phyloP scores from a whole-genome alignment of 2,888 invertebrate species.

The Eugnorisma glareosa region DNA sequence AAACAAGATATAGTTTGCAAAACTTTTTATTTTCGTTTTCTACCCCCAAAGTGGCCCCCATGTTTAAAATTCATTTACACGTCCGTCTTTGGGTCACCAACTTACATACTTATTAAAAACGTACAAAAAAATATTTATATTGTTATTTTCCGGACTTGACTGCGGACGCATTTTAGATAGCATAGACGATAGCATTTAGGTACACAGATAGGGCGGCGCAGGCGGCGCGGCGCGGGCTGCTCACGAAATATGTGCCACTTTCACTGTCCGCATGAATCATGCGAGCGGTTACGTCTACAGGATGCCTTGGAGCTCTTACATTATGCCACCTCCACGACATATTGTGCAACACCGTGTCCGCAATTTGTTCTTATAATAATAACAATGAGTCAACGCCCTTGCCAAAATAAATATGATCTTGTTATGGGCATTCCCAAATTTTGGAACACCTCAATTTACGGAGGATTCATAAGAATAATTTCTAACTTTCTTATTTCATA shows the following conservation, averaged over 20 bases:
- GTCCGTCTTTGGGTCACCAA: no score
- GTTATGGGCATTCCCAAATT: constrained; percentile 50
- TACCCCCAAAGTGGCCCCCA: no score
- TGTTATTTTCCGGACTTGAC: constrained; percentile 7
- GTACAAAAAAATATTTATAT: background rate
- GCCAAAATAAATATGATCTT: constrained; percentile 50
- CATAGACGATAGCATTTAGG: no score
- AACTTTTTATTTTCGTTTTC: no score
- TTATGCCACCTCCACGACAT: constrained; percentile 72
- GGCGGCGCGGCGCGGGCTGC: constrained; percentile 37
- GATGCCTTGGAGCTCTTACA: constrained; percentile 78
- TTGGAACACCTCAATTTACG: constrained; percentile 17
- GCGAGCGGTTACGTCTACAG: constrained; percentile 80
- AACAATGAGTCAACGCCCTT: constrained; percentile 71
- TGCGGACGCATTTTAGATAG: no score
- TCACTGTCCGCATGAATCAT: constrained; percentile 87
- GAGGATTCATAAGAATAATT: constrained; percentile 29
- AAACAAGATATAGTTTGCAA: no score
- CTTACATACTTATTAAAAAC: no score
- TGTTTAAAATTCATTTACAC: no score
- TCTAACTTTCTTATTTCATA: constrained; percentile 59
- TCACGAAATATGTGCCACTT: constrained; percentile 83
- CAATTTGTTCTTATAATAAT: constrained; percentile 76
- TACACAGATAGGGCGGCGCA: constrained; percentile 68
- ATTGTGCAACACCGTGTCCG: constrained; percentile 83